A percentile compares a stretch with the other conserved stretches of the same genome.
These are phyloP conservation scores for Punctoribates punctum DNA, from an alignment of 2,888 invertebrate genomes.

Conservation along the genomic window DNA sequence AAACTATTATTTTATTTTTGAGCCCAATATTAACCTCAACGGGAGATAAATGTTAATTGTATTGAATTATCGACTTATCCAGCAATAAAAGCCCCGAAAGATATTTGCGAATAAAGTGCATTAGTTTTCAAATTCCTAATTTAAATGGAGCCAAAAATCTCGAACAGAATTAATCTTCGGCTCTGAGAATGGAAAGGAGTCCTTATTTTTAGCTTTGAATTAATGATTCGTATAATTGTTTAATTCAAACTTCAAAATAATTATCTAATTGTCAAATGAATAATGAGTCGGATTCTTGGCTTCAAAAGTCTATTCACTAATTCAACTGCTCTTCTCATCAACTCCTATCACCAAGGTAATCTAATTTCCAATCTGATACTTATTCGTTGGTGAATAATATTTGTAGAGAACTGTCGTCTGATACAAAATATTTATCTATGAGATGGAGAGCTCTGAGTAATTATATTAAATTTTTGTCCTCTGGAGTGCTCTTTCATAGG, in stretches of 20 bases:
- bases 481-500: not conserved
- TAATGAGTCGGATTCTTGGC: too few species aligned
- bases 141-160: not conserved
- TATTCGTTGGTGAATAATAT: not conserved
- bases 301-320: too few species aligned
- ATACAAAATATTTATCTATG: not conserved
- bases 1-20: constrained; percentile 3
- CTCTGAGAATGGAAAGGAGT: not conserved
- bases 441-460: not conserved
- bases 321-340: too few species aligned
- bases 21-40: not conserved
- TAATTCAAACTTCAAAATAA: not conserved
- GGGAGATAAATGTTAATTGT: too few species aligned
- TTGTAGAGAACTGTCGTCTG: not conserved
- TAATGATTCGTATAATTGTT: not conserved
- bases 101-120: too few species aligned
- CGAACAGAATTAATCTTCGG: not conserved
- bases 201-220: not conserved
- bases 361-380: not conserved
- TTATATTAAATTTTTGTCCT: not conserved
- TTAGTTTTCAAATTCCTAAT: too few species aligned
- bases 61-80: too few species aligned
- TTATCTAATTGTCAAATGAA: too few species aligned
- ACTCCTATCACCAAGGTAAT: too few species aligned
- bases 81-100: too few species aligned